Percentiles rank a stretch among this genome's conserved stretches.
These are phyloP conservation scores for Darevskia mixta DNA, from an alignment of 2,797 vertebrate species.

Conservation along the genomic window DNA sequence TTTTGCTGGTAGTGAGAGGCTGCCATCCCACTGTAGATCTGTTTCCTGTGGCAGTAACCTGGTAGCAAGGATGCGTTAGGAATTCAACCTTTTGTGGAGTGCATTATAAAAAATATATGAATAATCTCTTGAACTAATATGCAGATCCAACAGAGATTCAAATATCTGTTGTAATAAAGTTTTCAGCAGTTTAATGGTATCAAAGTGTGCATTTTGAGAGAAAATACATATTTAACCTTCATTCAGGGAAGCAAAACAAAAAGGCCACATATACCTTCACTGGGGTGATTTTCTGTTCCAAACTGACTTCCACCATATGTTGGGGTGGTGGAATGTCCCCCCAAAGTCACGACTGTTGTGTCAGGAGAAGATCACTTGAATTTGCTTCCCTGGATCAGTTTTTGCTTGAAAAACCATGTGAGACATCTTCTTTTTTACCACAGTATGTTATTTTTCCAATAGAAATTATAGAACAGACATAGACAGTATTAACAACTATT, in stretches of 20 bases:
- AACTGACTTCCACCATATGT: no score
- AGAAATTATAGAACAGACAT: no score
- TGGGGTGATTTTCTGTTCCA: no score
- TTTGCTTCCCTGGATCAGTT: no score
- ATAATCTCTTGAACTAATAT: background rate
- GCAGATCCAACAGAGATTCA: background rate
- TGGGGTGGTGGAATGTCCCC: no score
- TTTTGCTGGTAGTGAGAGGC: background rate
- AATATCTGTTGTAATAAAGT: background rate
- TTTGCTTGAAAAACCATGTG: no score
- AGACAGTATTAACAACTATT: no score
- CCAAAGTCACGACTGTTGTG: no score
- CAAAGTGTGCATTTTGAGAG: background rate
- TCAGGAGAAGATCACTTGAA: no score
- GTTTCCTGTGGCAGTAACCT: background rate
- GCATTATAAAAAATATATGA: background rate
- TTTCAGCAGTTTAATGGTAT: background rate
- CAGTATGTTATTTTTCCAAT: no score
- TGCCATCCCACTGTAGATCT: background rate
- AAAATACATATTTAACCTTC: background rate
- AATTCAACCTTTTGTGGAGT: background rate
- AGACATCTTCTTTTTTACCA: no score
- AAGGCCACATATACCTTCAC: no score
- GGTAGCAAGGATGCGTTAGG: background rate
- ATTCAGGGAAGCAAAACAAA: background rate